phyloP scores from a whole-genome alignment of 53 echinoderm and acorn worm species.

The Apostichopus leukothele region DNA sequence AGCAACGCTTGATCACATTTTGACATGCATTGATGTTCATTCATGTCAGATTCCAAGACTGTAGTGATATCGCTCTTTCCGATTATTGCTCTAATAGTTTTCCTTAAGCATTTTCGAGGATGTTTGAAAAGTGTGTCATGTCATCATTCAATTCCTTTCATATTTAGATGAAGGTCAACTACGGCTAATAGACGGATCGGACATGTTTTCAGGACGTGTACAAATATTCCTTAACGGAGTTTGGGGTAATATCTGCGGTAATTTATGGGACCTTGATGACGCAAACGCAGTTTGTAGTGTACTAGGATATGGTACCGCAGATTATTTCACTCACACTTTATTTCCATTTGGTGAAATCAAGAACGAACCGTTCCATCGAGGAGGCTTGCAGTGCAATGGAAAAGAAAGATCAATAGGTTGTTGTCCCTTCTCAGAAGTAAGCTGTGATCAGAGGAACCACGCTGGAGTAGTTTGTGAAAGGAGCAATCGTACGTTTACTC shows the following conservation, averaged over 20 bases:
- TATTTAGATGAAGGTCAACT: not conserved
- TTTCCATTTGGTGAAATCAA: not conserved
- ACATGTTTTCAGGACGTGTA: conserved; percentile 8
- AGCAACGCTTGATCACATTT: too few species aligned
- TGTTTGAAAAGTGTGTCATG: too few species aligned
- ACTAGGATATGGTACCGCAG: not conserved
- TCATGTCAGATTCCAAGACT: too few species aligned
- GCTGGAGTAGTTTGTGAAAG: too few species aligned
- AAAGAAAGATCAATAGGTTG: not conserved
- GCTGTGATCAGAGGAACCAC: too few species aligned
- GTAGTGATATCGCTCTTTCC: too few species aligned
- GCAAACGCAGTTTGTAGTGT: not conserved
- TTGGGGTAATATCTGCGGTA: not conserved
- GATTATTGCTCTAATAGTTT: too few species aligned
- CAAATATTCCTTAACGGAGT: conserved; percentile 8
- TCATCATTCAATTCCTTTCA: too few species aligned
- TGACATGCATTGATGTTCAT: too few species aligned
- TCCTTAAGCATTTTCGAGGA: too few species aligned
- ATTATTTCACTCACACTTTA: not conserved
- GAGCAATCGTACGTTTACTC: too few species aligned
- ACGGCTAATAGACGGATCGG: not conserved
- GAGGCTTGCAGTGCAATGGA: not conserved
- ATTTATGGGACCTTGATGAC: not conserved
- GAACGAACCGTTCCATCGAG: not conserved
- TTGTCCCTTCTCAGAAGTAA: not conserved